A percentile compares a stretch with the other conserved stretches of the same genome.
These are phyloP conservation scores for Ichneumoninae sp. DNA, from an alignment of 2,888 invertebrate genomes.

Conservation along the genomic window DNA sequence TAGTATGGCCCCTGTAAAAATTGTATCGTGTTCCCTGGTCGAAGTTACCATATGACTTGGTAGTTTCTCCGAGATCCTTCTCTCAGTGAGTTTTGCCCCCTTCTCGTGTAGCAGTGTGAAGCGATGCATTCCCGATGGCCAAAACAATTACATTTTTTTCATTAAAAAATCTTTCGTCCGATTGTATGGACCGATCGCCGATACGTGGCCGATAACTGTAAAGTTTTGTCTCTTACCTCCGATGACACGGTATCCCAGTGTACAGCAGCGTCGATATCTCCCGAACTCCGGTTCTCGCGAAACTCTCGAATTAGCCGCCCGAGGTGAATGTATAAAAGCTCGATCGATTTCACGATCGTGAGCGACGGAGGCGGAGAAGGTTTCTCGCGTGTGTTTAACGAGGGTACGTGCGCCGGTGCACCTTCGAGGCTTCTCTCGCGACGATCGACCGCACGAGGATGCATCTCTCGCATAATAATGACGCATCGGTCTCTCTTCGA, in stretches of 20 bases:
- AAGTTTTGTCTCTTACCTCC: background rate
- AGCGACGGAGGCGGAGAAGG: constrained; percentile 35
- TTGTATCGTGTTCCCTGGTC: too few relatives aligned
- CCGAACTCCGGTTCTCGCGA: background rate
- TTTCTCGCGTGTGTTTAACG: constrained; percentile 63
- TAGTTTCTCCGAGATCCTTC: too few relatives aligned
- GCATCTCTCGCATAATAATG: constrained; percentile 67
- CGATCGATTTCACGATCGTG: constrained; percentile 53
- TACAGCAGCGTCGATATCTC: background rate
- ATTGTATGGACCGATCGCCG: background rate
- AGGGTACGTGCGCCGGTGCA: constrained; percentile 58
- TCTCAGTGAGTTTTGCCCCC: too few relatives aligned
- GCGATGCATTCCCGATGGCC: too few relatives aligned
- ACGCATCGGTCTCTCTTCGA: constrained; percentile 48
- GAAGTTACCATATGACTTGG: too few relatives aligned
- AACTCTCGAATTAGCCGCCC: constrained; percentile 32
- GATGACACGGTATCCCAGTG: background rate
- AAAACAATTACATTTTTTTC: background rate
- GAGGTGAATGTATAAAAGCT: constrained; percentile 37
- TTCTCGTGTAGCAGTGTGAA: too few relatives aligned
- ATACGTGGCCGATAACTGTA: background rate
- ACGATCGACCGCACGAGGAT: constrained; percentile 64
- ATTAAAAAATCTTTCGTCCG: background rate
- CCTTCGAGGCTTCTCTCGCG: constrained; percentile 43
- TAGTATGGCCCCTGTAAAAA: too few relatives aligned